phyloP scores from a whole-genome alignment of 92 coral and sea anemone genomes.

The Zoanthus sociatus region DNA sequence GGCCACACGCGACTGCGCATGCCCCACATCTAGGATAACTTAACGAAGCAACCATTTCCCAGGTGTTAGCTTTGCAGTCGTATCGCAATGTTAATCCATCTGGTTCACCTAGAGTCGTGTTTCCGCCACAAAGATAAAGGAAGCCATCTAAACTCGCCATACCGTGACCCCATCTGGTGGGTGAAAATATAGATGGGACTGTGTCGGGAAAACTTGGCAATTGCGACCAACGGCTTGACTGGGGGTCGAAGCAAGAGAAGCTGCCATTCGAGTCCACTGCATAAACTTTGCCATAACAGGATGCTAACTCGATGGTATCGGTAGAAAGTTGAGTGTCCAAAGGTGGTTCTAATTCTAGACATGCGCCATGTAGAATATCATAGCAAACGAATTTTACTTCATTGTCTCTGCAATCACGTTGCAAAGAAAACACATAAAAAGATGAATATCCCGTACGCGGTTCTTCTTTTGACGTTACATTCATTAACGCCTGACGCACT shows the following conservation, averaged over 20 bases:
- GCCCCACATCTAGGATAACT: slow-evolving; percentile 17
- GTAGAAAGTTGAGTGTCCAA: neutral
- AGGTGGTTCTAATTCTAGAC: slow-evolving; percentile 23
- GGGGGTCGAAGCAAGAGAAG: neutral
- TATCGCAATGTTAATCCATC: slow-evolving; percentile 32
- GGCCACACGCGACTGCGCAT: slow-evolving; percentile 17
- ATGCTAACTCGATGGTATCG: slow-evolving; percentile 22
- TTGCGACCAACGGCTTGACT: slow-evolving; percentile 34
- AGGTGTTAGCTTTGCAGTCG: slow-evolving; percentile 6
- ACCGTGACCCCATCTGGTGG: slow-evolving; percentile 38
- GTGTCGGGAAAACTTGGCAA: slow-evolving; percentile 34
- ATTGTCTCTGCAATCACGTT: slow-evolving; percentile 44
- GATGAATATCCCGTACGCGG: slow-evolving; percentile 26
- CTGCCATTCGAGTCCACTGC: slow-evolving; percentile 16
- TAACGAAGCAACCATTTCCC: slow-evolving; percentile 33
- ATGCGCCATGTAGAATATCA: slow-evolving; percentile 29
- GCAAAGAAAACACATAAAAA: slow-evolving; percentile 29
- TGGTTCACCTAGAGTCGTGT: slow-evolving; percentile 36
- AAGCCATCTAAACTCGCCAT: slow-evolving; percentile 34
- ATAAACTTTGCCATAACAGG: slow-evolving; percentile 20
- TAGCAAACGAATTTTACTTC: slow-evolving; percentile 32
- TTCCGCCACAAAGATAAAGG: slow-evolving; percentile 21
- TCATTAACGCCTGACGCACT: slow-evolving; percentile 10
- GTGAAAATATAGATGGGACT: slow-evolving; percentile 18
- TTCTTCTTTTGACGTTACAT: neutral